Conservation (phyloP, 2,888 invertebrate genomes). For the Priocnemis perturbator region DNA sequence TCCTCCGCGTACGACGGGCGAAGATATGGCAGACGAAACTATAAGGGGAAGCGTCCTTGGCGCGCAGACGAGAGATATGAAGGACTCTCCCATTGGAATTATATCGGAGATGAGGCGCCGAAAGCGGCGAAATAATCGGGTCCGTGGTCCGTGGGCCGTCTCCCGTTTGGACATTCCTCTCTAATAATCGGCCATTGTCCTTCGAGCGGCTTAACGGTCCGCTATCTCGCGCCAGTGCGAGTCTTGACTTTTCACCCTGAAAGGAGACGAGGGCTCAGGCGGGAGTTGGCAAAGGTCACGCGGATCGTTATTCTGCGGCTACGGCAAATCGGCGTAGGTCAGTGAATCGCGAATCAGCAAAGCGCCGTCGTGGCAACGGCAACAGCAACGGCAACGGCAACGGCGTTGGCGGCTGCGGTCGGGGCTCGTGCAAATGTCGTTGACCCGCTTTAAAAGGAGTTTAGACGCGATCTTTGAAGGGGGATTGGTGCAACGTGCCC, state of each 20-base stretch:
- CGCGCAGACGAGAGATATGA: no score
- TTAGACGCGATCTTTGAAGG: slow-evolving; percentile 30
- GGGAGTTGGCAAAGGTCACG: slow-evolving; percentile 48
- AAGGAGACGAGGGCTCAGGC: slow-evolving; percentile 30
- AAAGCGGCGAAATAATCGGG: background rate
- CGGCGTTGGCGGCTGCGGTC: no score
- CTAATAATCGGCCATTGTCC: slow-evolving; percentile 49
- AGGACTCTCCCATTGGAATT: no score
- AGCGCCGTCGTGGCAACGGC: slow-evolving; percentile 3
- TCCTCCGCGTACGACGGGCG: no score
- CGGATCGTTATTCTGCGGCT: slow-evolving; percentile 43
- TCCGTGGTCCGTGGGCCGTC: no score
- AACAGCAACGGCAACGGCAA: no score
- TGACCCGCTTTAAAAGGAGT: slow-evolving; percentile 50
- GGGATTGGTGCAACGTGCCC: slow-evolving; percentile 23
- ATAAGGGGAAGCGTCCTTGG: no score
- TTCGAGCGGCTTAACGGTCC: slow-evolving; percentile 43
- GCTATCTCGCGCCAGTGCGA: slow-evolving; percentile 25
- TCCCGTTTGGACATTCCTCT: slow-evolving; percentile 24
- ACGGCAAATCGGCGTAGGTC: slow-evolving; percentile 53
- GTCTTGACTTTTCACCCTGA: slow-evolving; percentile 45
- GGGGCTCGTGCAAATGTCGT: slow-evolving; percentile 46
- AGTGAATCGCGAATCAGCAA: slow-evolving; percentile 50
- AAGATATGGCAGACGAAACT: no score
- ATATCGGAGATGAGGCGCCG: no score